Base-by-base conservation (phyloP, 2,888 invertebrate genomes). In the Dryomyza anilis region DNA sequence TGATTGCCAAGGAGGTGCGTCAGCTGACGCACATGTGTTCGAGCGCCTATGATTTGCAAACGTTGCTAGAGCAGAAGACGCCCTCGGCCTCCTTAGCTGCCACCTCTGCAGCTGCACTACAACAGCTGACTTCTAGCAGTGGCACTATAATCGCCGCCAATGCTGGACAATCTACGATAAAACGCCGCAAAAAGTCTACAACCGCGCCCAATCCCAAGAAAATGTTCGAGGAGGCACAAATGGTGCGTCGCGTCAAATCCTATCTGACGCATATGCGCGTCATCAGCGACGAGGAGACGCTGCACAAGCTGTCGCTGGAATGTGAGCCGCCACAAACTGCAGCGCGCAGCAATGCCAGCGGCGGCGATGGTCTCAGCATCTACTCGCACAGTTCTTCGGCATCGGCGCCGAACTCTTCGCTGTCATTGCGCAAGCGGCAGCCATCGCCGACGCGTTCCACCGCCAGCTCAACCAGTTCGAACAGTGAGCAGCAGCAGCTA, bases 211-310 rank as follows among this genome's bases (percentile, higher is more conserved):
- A 98, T 84, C 94, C 95, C 59, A 97, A 97, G 85, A 97, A 96
- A 83, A 97, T 98, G 96, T 98, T 96, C 83, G 98, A 98, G 83
- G 97, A 98, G 86, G 96, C 98, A 30, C 96, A 98, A 85, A 98
- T 98, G 98, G 96, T 97, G 63, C 88, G 98, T 30, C 87, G 97
- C 64, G 98, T 98, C 5, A 96, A 98, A 82, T 94, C 98, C 2
- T 99, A 99, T 85, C 87, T 99, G 66, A 92, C 92, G 71, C 92
- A 94, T 75, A 89, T 98, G 87, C 92, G 94, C 74, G 82, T 83
- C 29, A 93, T 94, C 74, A 93, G 91, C 12, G 95, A 98, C 79
- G 98, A 98, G 83, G 92, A 94, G 73, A 89, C 91, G 65, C 85
- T 99, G 66, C 95, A 96, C 78, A 89, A 90, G 60, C 86, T 98